A percentile compares a stretch with the other conserved stretches of the same genome.
Evolutionary conservation across 37 sponge, comb jelly and placozoan species (phyloP).

Genomic region (Mnemiopsis leidyi): DNA sequence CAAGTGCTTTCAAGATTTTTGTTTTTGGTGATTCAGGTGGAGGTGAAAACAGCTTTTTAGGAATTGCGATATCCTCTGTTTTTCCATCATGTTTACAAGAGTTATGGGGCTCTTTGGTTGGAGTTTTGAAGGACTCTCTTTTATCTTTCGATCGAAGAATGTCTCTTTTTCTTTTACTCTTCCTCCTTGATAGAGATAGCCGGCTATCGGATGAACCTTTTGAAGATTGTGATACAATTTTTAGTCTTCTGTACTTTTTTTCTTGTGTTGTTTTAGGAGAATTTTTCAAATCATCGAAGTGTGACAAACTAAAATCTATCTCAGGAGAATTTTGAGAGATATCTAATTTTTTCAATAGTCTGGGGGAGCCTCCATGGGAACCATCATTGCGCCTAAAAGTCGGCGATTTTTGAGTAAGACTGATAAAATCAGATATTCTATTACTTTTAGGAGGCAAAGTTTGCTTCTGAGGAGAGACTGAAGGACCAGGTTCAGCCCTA

Average conservation of each 20-base stretch:
- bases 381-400: neutral
- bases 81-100: neutral
- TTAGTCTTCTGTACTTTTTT: conserved; percentile 4
- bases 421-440: neutral
- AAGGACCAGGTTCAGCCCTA: neutral
- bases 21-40: neutral
- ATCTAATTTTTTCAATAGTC: neutral
- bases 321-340: neutral
- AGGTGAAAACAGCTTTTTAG: conserved; percentile 6
- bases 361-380: neutral
- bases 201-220: neutral
- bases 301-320: neutral
- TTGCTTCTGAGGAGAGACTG: neutral
- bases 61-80: neutral
- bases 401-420: neutral
- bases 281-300: conserved; percentile 6
- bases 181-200: neutral
- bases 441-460: neutral
- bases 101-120: neutral
- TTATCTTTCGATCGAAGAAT: neutral
- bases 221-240: neutral
- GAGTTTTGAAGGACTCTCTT: neutral
- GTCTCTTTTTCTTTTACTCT: neutral
- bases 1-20: neutral
- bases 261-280: neutral